These are phyloP conservation scores for Saccopteryx leptura DNA, from an alignment of 2,113 vertebrate species.

Conservation along the genomic window DNA sequence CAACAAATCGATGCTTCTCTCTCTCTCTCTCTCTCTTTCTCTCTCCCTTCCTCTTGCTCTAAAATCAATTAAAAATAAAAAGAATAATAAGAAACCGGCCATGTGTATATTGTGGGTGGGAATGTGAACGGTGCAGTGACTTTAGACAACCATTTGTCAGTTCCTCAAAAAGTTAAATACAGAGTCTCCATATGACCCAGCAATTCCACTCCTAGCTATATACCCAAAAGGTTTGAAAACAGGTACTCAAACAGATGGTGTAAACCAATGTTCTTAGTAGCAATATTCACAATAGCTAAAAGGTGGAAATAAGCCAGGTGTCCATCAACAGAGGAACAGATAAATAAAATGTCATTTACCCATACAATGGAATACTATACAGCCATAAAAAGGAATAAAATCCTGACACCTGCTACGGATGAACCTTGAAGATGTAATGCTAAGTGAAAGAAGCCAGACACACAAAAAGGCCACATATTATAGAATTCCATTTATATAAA, in stretches of 20 bases:
- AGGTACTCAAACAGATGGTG: neutral
- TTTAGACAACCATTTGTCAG: neutral
- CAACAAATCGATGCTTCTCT: too few relatives aligned
- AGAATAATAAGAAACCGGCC: too few relatives aligned
- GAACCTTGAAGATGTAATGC: neutral
- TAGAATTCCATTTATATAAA: neutral
- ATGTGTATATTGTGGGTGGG: accelerated
- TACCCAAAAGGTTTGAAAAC: neutral
- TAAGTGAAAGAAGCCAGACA: neutral
- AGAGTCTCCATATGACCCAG: neutral
- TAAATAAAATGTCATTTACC: accelerated
- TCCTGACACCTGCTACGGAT: accelerated
- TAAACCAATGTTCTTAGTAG: neutral
- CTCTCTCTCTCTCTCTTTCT: too few relatives aligned
- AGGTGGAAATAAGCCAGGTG: neutral
- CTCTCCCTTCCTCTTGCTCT: too few relatives aligned
- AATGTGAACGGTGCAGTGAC: accelerated
- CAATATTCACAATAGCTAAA: neutral
- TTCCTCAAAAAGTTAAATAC: neutral
- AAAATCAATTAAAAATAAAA: too few relatives aligned
- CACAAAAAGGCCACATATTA: neutral
- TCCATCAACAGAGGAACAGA: neutral
- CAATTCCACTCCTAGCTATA: too few relatives aligned
- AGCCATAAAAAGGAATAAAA: neutral
- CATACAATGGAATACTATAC: neutral